phyloP scores from a whole-genome alignment of 2,888 invertebrate species.

The Scelioninae gen. 2 region DNA sequence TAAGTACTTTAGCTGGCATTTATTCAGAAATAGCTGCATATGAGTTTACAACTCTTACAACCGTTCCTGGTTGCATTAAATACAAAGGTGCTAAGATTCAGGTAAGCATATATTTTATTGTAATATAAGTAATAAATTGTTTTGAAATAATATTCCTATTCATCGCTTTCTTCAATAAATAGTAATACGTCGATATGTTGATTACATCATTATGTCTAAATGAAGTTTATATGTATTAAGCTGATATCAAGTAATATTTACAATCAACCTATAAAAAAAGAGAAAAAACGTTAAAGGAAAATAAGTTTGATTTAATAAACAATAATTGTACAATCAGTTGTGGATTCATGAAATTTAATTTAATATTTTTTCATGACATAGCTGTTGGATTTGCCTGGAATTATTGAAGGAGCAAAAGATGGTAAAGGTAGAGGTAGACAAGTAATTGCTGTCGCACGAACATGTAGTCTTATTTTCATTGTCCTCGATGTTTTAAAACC shows the following conservation, averaged over 20 bases:
- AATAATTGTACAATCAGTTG: too few relatives aligned
- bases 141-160: conserved; percentile 28
- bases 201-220: too few relatives aligned
- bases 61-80: conserved; percentile 99
- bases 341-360: conserved; percentile 16
- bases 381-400: conserved; percentile 98
- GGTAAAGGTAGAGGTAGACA: conserved; percentile 99
- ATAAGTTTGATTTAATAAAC: too few relatives aligned
- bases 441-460: conserved; percentile 98
- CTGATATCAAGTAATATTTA: conserved; percentile 1
- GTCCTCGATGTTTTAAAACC: conserved; percentile 98
- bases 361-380: conserved; percentile 72
- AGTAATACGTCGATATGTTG: conserved; percentile 12
- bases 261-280: conserved; percentile 36
- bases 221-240: conserved; percentile 1
- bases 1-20: conserved; percentile 98
- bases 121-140: too few relatives aligned
- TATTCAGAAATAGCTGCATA: conserved; percentile 99
- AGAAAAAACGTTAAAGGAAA: conserved; percentile 22
- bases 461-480: conserved; percentile 98
- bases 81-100: conserved; percentile 99
- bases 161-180: conserved; percentile 20
- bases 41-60: conserved; percentile 99
- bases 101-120: conserved; percentile 77
- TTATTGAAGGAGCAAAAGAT: conserved; percentile 99